phyloP scores from a whole-genome alignment of 2,797 vertebrate species.

The Steatocranus sp. region DNA sequence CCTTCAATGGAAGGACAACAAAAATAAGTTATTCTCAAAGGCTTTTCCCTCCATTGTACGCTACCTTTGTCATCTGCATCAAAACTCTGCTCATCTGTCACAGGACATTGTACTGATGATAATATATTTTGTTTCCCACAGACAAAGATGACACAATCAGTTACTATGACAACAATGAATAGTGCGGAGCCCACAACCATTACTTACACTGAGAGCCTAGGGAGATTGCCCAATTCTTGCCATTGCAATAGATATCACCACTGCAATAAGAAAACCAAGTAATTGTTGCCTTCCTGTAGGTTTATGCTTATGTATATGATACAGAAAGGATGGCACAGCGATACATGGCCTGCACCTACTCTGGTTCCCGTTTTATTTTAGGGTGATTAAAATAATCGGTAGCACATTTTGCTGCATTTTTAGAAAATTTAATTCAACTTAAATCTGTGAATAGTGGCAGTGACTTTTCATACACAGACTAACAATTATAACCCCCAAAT shows the following conservation, averaged over 20 bases:
- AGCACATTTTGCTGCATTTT: neutral
- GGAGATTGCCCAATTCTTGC: neutral
- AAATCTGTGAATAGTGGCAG: neutral
- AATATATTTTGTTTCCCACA: neutral
- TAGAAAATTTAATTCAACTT: neutral
- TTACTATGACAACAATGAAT: neutral
- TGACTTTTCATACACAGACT: neutral
- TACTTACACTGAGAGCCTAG: neutral
- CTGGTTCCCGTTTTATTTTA: neutral
- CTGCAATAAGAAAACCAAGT: neutral
- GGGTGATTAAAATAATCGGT: neutral
- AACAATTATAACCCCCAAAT: neutral
- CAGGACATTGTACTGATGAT: neutral
- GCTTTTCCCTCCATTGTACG: neutral
- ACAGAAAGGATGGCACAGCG: neutral
- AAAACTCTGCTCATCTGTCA: neutral
- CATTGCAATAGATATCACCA: neutral
- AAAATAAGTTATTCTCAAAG: neutral
- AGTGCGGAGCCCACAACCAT: rapidly evolving
- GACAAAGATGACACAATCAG: neutral
- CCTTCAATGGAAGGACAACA: neutral
- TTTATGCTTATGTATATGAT: neutral
- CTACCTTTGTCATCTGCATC: neutral
- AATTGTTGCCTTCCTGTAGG: neutral
- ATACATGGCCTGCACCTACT: neutral